These are phyloP conservation scores for Hydrocynus forskahlii DNA, from an alignment of 2,797 vertebrate genomes.

Conservation along the genomic window DNA sequence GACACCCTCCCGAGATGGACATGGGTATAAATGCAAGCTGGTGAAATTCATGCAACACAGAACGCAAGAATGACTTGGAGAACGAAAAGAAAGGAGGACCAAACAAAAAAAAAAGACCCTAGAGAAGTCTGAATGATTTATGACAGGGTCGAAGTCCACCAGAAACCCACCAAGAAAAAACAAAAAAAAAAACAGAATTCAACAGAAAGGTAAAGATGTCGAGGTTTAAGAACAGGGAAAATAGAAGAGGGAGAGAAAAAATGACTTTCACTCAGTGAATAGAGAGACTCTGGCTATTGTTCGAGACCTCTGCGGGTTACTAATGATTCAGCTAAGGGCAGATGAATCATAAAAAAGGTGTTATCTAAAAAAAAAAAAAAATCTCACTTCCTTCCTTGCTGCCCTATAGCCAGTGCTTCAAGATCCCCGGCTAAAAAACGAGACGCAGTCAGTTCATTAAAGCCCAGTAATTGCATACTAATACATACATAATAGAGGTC, in stretches of 20 bases:
- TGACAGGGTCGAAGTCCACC: slow-evolving; percentile 3
- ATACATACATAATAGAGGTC: neutral
- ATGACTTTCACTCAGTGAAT: slow-evolving; percentile 56
- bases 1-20: slow-evolving; percentile 56
- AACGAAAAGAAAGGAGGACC: neutral
- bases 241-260: slow-evolving; percentile 53
- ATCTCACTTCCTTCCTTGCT: neutral
- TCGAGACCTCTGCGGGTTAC: neutral
- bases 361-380: neutral
- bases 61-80: slow-evolving; percentile 57
- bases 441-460: slow-evolving; percentile 21
- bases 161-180: slow-evolving; percentile 8
- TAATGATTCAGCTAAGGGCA: neutral
- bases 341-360: neutral
- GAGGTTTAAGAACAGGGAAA: slow-evolving; percentile 70
- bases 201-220: slow-evolving; percentile 56
- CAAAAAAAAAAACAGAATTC: slow-evolving; percentile 11
- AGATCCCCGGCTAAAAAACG: neutral
- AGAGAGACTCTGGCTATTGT: slow-evolving; percentile 42
- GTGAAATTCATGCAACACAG: slow-evolving; percentile 67
- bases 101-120: neutral
- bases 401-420: neutral
- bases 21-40: slow-evolving; percentile 58
- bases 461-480: neutral
- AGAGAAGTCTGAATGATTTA: neutral